Base-by-base conservation (phyloP, 2,888 invertebrate genomes). In the Ferdinandea cuprea region DNA sequence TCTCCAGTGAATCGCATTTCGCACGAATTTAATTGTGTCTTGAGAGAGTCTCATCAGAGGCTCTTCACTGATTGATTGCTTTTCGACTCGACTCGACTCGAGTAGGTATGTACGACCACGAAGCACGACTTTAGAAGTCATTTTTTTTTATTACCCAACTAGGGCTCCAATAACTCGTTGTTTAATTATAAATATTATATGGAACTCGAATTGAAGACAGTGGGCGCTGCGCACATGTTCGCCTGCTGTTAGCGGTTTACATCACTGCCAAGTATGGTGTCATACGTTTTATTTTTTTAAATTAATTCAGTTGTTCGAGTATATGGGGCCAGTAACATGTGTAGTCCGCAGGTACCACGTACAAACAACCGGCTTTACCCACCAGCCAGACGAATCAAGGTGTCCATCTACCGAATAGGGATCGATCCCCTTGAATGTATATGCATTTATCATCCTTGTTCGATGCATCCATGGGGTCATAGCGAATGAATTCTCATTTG, bases 191-290 rank as follows among this genome's bases (percentile, higher is more conserved):
- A 32, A 25, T 28, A 17, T 19, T 25, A 37, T 7, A 15, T 50
- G 30, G 21, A 17, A 21, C 13, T n/a, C 9, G 17, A 32, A 21
- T n/a, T 13, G 21, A 25, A 30, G 42, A 50, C 37, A 19, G 81
- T 81, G 77, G 81, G 81, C 59, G 61, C 74, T 74, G n/a, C 13
- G 56, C 54, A 59, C 69, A 78, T 52, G 69, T 52, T 40, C 42
- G 59, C 21, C 17, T 46, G 56, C 13, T 37, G 42, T 17, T 54
- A n/a, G n/a, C 30, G 46, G 65, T 59, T 76, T 71, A 77, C 71
- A 71, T 77, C 77, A 77, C 61, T 71, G 59, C 71, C 71, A 71
- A 81, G 46, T 77, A 77, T 77, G 77, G 81, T 81, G 71, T 76
- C 81, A 81, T 81, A 71, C 76, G 54, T 71, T 4, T 58, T 37